phyloP scores from a whole-genome alignment of 2,113 vertebrate species.

The Corythornis vintsioides region DNA sequence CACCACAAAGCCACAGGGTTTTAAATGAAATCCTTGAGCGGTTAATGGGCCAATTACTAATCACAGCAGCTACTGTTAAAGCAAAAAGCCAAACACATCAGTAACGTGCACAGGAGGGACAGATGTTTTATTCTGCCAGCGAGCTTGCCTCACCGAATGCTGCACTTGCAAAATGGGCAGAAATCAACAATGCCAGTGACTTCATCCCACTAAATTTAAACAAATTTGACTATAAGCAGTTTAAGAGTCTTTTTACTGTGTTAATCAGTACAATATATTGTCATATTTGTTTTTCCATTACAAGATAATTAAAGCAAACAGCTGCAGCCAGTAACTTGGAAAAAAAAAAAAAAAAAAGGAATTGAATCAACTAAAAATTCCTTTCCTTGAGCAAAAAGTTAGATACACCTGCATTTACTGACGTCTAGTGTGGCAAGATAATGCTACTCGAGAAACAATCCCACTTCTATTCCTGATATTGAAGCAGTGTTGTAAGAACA shows the following conservation, averaged over 20 bases:
- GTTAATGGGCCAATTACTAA: neutral
- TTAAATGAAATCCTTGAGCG: neutral
- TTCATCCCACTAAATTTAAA: neutral
- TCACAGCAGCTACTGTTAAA: neutral
- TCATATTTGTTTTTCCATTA: neutral
- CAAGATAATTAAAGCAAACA: slow-evolving; percentile 12
- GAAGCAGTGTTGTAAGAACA: neutral
- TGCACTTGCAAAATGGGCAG: neutral
- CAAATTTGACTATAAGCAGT: neutral
- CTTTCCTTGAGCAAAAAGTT: neutral
- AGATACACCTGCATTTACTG: neutral
- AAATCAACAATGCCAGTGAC: neutral
- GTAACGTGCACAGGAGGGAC: accelerated
- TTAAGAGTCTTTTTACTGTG: neutral
- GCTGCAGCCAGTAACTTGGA: neutral
- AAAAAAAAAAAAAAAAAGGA: neutral
- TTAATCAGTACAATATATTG: neutral
- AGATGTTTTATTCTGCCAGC: neutral
- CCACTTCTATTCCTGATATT: neutral
- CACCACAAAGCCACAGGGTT: neutral
- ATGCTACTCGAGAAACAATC: neutral
- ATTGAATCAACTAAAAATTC: neutral
- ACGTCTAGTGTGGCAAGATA: neutral
- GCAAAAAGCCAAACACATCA: neutral
- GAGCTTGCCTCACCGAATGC: accelerated